Base-by-base conservation (phyloP, 2,113 vertebrate species). In the Chaetodon trifascialis region DNA sequence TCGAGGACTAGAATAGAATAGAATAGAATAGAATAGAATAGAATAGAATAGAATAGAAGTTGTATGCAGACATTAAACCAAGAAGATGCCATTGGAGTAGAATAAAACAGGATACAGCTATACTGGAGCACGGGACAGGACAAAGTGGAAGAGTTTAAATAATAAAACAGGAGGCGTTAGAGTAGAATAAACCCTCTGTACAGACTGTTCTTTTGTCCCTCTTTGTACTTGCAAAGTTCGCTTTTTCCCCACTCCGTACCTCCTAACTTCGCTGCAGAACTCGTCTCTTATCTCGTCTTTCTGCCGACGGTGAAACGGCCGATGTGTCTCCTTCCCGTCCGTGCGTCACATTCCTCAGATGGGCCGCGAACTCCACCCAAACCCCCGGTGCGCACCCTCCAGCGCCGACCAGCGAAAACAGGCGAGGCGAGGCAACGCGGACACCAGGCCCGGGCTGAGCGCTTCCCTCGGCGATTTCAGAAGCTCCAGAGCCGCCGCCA, bases 331-430 rank as follows among this genome's bases (percentile, higher is more conserved):
- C 38, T 65, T 75, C 19, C 52, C 38, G 62, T 79, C 84, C 9
- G 80, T 56, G 25, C 60, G 76, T 91, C 77, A 91, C 86, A 93
- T 91, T 93, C 90, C 88, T 76, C 62, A 34, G 42, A 67, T 54
- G 79, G 73, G 63, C 11, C 59, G 23, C 23, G 8, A 73, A 55
- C 68, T 79, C 84, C 85, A 51, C 80, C 79, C 76, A 36, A 34
- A 60, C 17, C 15, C 52, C 64, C 44, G 38, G 60, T 34, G 67
- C 51, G 34, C 56, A 25, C 56, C 85, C 65, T 72, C 60, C 77
- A 9, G 71, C 4, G 36, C 38, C 34, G 56, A 30, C 38, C n/a
- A 11, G 66, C 56, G 54, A 73, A n/a, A 15, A 66, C 9, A 73
- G n/a, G 34, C 19, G 16, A 65, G 34, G 11, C 42, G 11, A 34